Evolutionary conservation across 2,888 invertebrate species (phyloP), one percentile per base, ranked within the genome.

Genomic region (Nemotelus pantherinus): DNA sequence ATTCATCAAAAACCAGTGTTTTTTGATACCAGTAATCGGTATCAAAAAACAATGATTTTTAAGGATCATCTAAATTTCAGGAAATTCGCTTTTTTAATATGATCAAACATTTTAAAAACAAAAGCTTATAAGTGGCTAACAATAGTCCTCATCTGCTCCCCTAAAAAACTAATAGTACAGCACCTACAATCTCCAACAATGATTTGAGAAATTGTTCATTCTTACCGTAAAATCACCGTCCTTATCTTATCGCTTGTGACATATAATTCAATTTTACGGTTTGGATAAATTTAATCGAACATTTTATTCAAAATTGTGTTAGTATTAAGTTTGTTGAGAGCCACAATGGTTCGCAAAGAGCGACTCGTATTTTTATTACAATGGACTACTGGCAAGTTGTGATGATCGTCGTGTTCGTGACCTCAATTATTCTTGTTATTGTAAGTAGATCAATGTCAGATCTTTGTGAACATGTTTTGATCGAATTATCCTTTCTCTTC

Each of bases 331-430:
- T 2, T 6, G 53, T 55, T 2, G 55, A 47, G 55, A 41, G 47
- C 41, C 55, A 44, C 6, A 47, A 65, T 65, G 65, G 45, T 65
- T n/a, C 9, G 43, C 9, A 65, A 41, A 43, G 7, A 25, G 41
- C 43, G 63, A 5, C 3, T 25, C 5, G 39, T 6, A 53, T 9
- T 41, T 7, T 25, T 43, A 55, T 43, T 43, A 55, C 41, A 70
- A 70, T 70, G 70, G 41, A 53, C 43, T 53, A 70, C 44, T 70
- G 70, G 70, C 70, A 70, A 53, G 55, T 70, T 70, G 55, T 70
- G 10, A 70, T 70, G 70, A 70, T 70, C 9, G 25, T 53, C 2
- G 43, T 70, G 10, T 70, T 70, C n/a, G 39, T 47, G 9, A 47
- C 47, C 6, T 70, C 70, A 3, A 43, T 70, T 41, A 53, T 70